Conservation (phyloP, 2,888 invertebrate species). For the Philonicus albiceps region DNA sequence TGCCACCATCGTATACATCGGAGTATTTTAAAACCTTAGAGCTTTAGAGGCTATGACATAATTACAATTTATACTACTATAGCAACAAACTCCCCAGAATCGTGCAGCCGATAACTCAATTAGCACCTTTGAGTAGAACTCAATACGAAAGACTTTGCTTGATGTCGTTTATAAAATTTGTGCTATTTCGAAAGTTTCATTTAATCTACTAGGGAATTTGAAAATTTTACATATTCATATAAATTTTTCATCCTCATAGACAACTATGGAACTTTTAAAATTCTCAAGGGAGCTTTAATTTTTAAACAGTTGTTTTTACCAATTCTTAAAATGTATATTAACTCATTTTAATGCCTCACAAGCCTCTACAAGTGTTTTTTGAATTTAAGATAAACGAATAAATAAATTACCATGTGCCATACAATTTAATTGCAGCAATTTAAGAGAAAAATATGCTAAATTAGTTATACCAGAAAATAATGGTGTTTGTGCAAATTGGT, state of each 20-base stretch:
- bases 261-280: no score
- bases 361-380: no score
- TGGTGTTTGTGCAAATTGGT: constrained; percentile 52
- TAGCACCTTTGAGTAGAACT: not conserved
- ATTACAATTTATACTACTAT: not conserved
- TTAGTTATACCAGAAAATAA: not conserved
- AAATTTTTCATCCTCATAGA: no score
- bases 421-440: not conserved
- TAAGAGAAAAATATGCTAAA: not conserved
- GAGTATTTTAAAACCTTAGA: not conserved
- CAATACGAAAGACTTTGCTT: not conserved
- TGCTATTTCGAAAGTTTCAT: not conserved
- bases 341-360: no score
- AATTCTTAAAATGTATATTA: no score
- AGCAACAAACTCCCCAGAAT: not conserved
- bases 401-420: not conserved
- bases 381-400: not conserved
- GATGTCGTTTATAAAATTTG: not conserved
- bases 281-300: no score
- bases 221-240: no score
- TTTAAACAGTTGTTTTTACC: no score
- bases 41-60: not conserved
- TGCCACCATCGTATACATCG: not conserved
- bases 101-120: not conserved
- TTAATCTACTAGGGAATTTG: not conserved